These are phyloP conservation scores for Athene cunicularia DNA, from an alignment of 2,113 vertebrate genomes.

Conservation along the genomic window DNA sequence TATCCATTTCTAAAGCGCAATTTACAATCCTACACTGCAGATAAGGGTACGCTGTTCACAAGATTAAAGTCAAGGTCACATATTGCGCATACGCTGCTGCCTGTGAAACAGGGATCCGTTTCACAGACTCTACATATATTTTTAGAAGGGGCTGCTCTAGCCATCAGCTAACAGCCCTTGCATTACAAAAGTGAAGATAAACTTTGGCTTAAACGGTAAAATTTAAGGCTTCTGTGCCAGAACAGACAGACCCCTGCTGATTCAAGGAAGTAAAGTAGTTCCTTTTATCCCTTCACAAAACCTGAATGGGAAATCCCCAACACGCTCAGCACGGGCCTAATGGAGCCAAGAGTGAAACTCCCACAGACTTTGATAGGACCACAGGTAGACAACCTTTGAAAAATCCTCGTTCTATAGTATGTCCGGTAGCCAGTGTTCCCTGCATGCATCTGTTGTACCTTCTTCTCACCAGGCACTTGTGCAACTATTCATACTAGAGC, in stretches of 20 bases:
- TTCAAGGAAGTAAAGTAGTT: background rate
- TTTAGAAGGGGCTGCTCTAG: conserved; percentile 46
- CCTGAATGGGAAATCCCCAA: background rate
- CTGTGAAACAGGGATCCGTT: conserved; percentile 16
- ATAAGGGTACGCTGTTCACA: background rate
- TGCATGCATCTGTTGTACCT: background rate
- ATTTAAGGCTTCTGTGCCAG: background rate
- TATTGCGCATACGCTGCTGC: background rate
- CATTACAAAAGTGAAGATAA: conserved; percentile 15
- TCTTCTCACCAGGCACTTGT: background rate
- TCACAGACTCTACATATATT: conserved; percentile 6
- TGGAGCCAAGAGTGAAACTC: background rate
- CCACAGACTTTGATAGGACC: background rate
- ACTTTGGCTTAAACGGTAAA: conserved; percentile 12
- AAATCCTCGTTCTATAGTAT: background rate
- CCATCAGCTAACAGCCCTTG: background rate
- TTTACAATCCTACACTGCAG: conserved; percentile 14
- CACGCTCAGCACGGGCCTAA: background rate
- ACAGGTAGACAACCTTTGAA: background rate
- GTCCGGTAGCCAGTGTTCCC: background rate
- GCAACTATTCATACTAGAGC: background rate
- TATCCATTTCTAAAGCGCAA: background rate
- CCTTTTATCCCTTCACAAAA: background rate
- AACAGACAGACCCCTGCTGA: background rate
- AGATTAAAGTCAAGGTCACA: conserved; percentile 60